Percentiles rank a stretch among this genome's conserved stretches.
phyloP scores from a whole-genome alignment of 2,888 invertebrate genomes.

The Cactoblastis cactorum region DNA sequence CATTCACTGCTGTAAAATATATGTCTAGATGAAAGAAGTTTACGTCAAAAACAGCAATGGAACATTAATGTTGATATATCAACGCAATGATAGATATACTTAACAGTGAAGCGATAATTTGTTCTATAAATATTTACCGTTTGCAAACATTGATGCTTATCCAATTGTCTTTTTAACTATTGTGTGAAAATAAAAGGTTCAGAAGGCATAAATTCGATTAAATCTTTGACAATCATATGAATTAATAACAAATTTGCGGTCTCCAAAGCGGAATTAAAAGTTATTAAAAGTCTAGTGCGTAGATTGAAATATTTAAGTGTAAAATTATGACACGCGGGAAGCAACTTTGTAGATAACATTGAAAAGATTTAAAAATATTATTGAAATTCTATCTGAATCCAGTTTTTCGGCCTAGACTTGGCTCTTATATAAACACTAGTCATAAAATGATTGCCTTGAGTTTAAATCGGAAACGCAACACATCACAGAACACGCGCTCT shows the following conservation, averaged over 20 bases:
- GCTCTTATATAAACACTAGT: neutral
- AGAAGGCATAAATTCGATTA: neutral
- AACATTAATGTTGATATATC: constrained; percentile 12
- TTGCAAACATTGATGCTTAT: constrained; percentile 48
- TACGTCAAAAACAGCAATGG: constrained; percentile 29
- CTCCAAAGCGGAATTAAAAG: too few relatives aligned
- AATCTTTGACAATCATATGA: neutral
- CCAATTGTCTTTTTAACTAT: constrained; percentile 31
- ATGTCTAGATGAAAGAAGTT: neutral
- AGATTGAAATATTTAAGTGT: too few relatives aligned
- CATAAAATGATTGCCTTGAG: constrained; percentile 7
- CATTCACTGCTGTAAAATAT: constrained; percentile 33
- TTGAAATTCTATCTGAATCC: too few relatives aligned
- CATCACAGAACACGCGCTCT: neutral
- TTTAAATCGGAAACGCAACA: constrained; percentile 4
- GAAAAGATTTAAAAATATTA: too few relatives aligned
- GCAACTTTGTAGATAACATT: too few relatives aligned
- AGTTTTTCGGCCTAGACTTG: neutral
- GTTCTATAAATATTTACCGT: constrained; percentile 72
- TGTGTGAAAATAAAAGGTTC: neutral
- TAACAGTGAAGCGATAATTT: constrained; percentile 66
- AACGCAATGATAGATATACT: constrained; percentile 43
- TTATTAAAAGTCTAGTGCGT: too few relatives aligned
- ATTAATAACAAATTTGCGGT: too few relatives aligned
- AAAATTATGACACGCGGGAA: too few relatives aligned